phyloP scores from a whole-genome alignment of 2,113 vertebrate species.

The Solenodon paradoxus region DNA sequence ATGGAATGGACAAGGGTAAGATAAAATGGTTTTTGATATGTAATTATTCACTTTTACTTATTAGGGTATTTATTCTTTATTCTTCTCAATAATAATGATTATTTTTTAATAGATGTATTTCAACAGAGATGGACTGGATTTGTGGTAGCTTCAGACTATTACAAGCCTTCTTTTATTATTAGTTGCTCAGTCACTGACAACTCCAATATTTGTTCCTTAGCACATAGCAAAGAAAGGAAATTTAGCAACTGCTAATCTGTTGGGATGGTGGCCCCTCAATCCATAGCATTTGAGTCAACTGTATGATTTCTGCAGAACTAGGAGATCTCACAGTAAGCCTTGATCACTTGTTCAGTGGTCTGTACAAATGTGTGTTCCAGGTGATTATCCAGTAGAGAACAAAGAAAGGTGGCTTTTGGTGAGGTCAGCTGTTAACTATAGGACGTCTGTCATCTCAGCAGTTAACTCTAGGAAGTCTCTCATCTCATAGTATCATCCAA shows the following conservation, averaged over 20 bases:
- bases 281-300: neutral
- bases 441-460: neutral
- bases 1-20: neutral
- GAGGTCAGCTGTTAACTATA: neutral
- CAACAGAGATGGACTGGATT: neutral
- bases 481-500: neutral
- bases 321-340: neutral
- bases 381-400: neutral
- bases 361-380: neutral
- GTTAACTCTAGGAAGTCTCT: neutral
- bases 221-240: neutral
- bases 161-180: neutral
- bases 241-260: neutral
- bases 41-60: neutral
- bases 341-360: neutral
- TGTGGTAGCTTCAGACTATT: neutral
- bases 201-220: neutral
- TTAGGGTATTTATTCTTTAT: neutral
- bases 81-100: neutral
- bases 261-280: neutral
- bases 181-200: neutral
- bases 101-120: neutral
- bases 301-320: neutral
- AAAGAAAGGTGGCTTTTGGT: neutral
- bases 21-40: neutral